Percentiles rank a stretch among this genome's conserved stretches.
phyloP scores from a whole-genome alignment of 2,113 vertebrate genomes.

The Campylorhamphus procurvoides region DNA sequence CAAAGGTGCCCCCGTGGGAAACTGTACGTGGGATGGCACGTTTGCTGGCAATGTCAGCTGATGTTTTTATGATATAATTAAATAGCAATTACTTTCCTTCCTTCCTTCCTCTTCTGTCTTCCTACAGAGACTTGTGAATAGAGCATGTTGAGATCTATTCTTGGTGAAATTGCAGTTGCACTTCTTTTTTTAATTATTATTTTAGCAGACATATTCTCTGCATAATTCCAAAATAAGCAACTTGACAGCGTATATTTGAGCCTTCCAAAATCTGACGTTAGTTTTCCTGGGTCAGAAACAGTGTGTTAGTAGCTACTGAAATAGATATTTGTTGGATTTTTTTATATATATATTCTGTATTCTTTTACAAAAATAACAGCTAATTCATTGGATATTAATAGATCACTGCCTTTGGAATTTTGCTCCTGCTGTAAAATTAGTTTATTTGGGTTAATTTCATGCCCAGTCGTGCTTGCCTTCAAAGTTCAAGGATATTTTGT shows the following conservation, averaged over 20 bases:
- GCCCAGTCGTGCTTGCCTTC: background rate
- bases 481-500: background rate
- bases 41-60: background rate
- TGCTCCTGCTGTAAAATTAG: background rate
- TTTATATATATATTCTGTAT: background rate
- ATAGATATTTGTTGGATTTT: background rate
- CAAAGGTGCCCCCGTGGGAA: background rate
- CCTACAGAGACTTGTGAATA: background rate
- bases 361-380: background rate
- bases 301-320: background rate
- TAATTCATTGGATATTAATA: background rate
- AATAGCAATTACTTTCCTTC: conserved; percentile 3
- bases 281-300: background rate
- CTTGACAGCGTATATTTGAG: background rate
- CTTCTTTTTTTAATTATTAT: conserved; percentile 1
- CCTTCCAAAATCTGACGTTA: background rate
- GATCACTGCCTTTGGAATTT: background rate
- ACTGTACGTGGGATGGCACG: accelerated
- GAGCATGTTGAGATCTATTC: conserved; percentile 33
- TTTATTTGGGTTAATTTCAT: background rate
- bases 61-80: conserved; percentile 32
- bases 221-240: background rate
- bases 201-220: background rate
- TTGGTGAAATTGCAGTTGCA: background rate
- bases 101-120: background rate